Evolutionary conservation across 2,888 invertebrate genomes (phyloP).

Genomic region (Leistus spinibarbis): DNA sequence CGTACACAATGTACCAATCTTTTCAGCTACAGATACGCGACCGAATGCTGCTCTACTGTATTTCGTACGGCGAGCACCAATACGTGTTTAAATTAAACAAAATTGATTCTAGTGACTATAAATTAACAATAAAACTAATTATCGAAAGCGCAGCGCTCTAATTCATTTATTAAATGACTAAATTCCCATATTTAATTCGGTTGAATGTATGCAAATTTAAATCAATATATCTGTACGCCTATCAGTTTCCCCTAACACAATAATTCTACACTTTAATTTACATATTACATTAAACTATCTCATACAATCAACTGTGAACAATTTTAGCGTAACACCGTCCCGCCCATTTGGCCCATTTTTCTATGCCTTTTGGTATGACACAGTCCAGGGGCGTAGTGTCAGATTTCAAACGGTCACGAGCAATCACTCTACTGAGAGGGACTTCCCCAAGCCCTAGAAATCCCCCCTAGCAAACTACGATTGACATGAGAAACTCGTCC

Average conservation of each 20-base stretch:
- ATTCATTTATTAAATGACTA: neutral
- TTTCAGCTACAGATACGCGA: neutral
- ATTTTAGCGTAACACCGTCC: neutral
- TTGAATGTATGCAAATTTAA: neutral
- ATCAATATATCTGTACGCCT: neutral
- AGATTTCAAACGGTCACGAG: slow-evolving; percentile 31
- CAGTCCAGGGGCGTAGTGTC: slow-evolving; percentile 16
- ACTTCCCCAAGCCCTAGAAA: neutral
- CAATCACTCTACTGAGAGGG: slow-evolving; percentile 17
- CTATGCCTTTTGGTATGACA: neutral
- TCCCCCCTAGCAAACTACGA: slow-evolving; percentile 4
- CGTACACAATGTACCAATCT: neutral
- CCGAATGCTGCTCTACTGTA: neutral
- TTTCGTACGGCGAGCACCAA: too few species aligned
- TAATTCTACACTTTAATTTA: neutral
- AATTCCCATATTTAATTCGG: neutral
- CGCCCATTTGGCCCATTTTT: too few species aligned
- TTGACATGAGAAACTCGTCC: slow-evolving; percentile 29
- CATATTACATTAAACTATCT: neutral
- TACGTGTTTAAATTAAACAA: neutral
- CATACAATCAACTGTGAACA: neutral
- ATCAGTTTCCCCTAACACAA: neutral
- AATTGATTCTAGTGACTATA: neutral
- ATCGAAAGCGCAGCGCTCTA: neutral
- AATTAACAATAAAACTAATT: neutral